Percentiles rank a stretch among this genome's conserved stretches.
Conservation (phyloP, 2,113 vertebrate genomes). For the Astur gentilis region DNA sequence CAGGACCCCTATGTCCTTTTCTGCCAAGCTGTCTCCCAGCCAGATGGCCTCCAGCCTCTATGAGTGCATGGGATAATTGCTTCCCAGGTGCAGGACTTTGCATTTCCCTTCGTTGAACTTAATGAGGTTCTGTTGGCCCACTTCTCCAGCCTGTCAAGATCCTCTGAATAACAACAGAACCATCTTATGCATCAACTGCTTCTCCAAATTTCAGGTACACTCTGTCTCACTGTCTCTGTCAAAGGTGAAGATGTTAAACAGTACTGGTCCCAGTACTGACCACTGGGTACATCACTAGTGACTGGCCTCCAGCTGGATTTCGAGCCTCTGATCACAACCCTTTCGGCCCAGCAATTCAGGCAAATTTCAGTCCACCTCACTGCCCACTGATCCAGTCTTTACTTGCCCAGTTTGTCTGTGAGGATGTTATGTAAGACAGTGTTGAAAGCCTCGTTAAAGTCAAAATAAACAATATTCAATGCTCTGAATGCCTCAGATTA, state of each 20-base stretch:
- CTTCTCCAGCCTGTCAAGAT: neutral
- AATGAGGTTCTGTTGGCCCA: neutral
- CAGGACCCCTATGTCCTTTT: neutral
- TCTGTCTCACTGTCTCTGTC: neutral
- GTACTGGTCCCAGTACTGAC: neutral
- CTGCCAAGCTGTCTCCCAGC: neutral
- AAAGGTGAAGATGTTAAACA: neutral
- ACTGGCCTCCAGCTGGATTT: neutral
- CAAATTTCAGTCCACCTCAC: neutral
- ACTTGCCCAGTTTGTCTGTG: neutral
- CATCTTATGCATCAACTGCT: neutral
- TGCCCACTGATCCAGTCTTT: neutral
- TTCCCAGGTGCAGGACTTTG: neutral
- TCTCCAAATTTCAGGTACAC: neutral
- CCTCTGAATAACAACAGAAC: neutral
- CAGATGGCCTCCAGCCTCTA: neutral
- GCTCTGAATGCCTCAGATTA: neutral
- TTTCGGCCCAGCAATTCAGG: neutral
- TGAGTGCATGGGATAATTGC: neutral
- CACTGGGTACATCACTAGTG: neutral
- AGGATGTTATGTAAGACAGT: neutral
- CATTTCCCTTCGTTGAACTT: neutral
- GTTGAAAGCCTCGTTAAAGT: neutral
- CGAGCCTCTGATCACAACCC: neutral
- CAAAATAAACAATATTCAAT: neutral